Evolutionary conservation across 2,888 invertebrate genomes (phyloP), one percentile per base, ranked within the genome.

Genomic region (Mongoloraphidia duomilia): DNA sequence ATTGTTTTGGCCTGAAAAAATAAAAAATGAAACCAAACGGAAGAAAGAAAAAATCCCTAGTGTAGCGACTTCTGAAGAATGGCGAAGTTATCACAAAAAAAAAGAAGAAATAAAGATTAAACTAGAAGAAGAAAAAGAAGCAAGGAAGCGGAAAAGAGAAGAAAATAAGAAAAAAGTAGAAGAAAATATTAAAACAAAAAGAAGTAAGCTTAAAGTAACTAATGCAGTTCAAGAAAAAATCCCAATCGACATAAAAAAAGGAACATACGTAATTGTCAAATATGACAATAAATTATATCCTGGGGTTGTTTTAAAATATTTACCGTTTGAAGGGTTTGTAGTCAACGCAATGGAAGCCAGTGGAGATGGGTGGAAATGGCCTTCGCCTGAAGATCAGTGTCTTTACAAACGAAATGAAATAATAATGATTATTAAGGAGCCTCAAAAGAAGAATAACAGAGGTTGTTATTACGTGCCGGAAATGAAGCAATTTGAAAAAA

Each of bases 1-100:
- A 26, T 50, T 54, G 40, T 51, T 56, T 49, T 52, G 49, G 50
- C 53, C 51, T 41, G 52, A 47, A 41, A 48, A 26, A 26, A 26
- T 26, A 3, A 26, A 26, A 26, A 26, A 17, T 17, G 17, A 17
- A 17, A 26, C 26, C 3, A 26, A 26, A 26, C 3, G 26, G 6
- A 26, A 26, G 26, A 26, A 26, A 26, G 26, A 26, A 26, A 26
- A 26, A 26, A 26, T 26, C 26, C 26, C 26, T 26, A 26, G 26
- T 26, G 26, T 26, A 26, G 26, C 26, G 26, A 26, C 26, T 26
- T 26, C 26, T 26, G 26, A 26, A 26, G 26, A 26, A 26, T 26
- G 26, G 26, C 26, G 26, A 26, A 26, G 26, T 26, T 26, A 26
- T 26, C 26, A 26, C 26, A 26, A 26, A 26, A 26, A 26, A 26